phyloP scores from a whole-genome alignment of 2,888 invertebrate genomes.

The Harmothoe impar region DNA sequence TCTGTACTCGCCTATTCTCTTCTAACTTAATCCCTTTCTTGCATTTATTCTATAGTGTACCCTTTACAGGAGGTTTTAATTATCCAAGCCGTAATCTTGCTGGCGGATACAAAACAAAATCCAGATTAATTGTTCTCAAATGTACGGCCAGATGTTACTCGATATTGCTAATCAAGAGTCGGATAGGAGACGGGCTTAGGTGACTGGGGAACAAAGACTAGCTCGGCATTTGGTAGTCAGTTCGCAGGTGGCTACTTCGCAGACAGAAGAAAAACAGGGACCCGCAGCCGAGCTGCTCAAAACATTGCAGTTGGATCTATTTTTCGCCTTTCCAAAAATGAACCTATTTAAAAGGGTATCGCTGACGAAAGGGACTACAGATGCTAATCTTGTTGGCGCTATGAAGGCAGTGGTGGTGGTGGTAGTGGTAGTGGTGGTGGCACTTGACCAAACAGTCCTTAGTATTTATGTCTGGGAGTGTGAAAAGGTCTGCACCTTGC shows the following conservation, averaged over 20 bases:
- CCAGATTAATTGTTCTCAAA: no score
- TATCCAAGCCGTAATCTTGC: no score
- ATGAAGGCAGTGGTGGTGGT: background rate
- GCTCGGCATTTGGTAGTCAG: background rate
- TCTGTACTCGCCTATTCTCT: no score
- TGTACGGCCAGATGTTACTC: no score
- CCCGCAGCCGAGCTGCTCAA: constrained; percentile 3
- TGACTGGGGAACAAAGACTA: background rate
- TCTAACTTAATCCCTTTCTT: no score
- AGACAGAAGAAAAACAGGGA: background rate
- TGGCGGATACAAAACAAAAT: no score
- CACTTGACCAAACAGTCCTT: background rate
- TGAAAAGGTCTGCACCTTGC: background rate
- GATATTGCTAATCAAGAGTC: no score
- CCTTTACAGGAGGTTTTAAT: no score
- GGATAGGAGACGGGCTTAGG: no score
- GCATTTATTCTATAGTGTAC: no score
- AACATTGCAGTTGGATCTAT: background rate
- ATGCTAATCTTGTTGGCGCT: background rate
- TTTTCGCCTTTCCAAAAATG: background rate
- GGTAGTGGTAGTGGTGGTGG: background rate
- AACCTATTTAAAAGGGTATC: constrained; percentile 3
- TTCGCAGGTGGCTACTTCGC: background rate
- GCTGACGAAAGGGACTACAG: background rate
- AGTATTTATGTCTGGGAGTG: background rate